These are phyloP conservation scores for Gymnogyps californianus DNA, from an alignment of 2,113 vertebrate species.

Conservation along the genomic window DNA sequence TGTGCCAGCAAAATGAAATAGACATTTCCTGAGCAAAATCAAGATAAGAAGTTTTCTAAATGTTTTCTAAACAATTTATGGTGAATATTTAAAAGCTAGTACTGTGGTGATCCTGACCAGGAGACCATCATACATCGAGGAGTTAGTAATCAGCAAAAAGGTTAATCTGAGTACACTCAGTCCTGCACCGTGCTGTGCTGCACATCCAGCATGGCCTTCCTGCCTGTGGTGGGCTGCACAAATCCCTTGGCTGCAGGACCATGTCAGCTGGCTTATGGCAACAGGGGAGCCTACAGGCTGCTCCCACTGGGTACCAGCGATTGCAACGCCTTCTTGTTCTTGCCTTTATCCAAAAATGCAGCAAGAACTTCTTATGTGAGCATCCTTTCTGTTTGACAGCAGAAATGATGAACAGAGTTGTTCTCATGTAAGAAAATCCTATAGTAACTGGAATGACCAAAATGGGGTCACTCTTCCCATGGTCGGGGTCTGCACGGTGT, in stretches of 20 bases:
- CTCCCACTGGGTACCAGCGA: not conserved
- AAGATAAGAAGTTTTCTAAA: not conserved
- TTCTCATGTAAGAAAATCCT: not conserved
- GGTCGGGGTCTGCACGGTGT: accelerated
- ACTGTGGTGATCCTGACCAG: not conserved
- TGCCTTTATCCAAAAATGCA: not conserved
- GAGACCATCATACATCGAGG: not conserved
- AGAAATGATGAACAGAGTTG: not conserved
- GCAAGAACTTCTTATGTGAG: accelerated
- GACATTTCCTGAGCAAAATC: not conserved
- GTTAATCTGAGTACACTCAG: not conserved
- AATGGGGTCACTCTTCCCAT: not conserved
- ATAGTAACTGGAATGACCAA: not conserved
- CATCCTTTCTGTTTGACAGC: not conserved
- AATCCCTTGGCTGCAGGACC: not conserved
- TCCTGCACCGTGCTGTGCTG: accelerated
- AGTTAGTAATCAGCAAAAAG: not conserved
- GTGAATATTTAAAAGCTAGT: not conserved
- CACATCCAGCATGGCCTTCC: accelerated
- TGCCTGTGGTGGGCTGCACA: not conserved
- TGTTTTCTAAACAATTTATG: not conserved
- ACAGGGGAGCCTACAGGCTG: not conserved
- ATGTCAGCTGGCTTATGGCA: not conserved
- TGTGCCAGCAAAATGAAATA: not conserved
- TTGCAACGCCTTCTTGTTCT: not conserved